Percentiles rank a stretch among this genome's conserved stretches.
Conservation (phyloP, 2,888 invertebrate species). For the Catocala fraxini region DNA sequence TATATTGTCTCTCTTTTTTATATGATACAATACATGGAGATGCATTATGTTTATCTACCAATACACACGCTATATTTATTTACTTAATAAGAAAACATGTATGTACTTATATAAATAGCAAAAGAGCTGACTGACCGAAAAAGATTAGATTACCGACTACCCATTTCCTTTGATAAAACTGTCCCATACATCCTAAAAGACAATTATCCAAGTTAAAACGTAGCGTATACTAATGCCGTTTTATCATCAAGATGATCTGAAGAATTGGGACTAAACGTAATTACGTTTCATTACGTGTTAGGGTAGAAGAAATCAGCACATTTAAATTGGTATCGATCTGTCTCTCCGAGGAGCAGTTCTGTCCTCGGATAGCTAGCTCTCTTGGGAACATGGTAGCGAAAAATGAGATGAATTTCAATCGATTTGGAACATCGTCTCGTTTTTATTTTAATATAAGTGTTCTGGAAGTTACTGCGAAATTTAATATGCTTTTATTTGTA, state of each 20-base stretch:
- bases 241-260: slow-evolving; percentile 29
- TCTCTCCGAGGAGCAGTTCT: slow-evolving; percentile 53
- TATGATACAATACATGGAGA: too few relatives aligned
- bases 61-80: too few relatives aligned
- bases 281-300: slow-evolving; percentile 75
- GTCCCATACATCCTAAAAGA: slow-evolving; percentile 23
- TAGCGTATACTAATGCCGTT: slow-evolving; percentile 33
- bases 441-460: slow-evolving; percentile 27
- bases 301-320: slow-evolving; percentile 66
- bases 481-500: neutral
- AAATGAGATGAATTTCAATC: slow-evolving; percentile 58
- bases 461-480: slow-evolving; percentile 2
- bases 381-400: slow-evolving; percentile 45
- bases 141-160: neutral
- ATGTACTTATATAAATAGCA: too few relatives aligned
- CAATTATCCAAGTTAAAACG: slow-evolving; percentile 43
- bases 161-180: neutral
- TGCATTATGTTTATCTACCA: too few relatives aligned
- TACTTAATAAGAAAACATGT: too few relatives aligned
- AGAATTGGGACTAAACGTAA: slow-evolving; percentile 67
- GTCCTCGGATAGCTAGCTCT: slow-evolving; percentile 36
- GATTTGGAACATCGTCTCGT: slow-evolving; percentile 34
- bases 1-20: too few relatives aligned
- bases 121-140: too few relatives aligned
- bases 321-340: slow-evolving; percentile 67